Base-by-base conservation (phyloP, 2,113 vertebrate genomes). In the Strigops habroptila region DNA sequence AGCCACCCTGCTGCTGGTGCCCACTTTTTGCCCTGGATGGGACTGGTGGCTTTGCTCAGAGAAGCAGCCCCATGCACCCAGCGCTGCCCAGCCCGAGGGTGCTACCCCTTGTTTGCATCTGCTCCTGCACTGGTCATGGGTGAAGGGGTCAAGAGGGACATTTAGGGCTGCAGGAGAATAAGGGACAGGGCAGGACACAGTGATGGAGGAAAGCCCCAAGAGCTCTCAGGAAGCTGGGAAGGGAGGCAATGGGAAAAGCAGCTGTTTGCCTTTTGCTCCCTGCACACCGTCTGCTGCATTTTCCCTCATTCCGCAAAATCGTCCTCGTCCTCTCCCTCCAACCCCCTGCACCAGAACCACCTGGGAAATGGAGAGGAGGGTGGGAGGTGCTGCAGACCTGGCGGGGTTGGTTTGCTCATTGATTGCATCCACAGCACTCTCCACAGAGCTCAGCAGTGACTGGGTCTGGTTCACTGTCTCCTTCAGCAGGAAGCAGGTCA, bases 381-480 rank as follows among this genome's bases (percentile, higher is more conserved):
- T 31, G 18, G 60, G 30, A 19, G 33, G 22, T 5, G 18, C 18
- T 2, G n/a, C 98, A n/a, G 91, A 99, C 99, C 99, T 98, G 93
- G 97, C 82, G 24, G 98, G 99, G 98, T 98, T 98, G 97, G 98
- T 99, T 96, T 99, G 99, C 90, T 99, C 99, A 0, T 99, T 99
- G 1, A 99, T 99, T 62, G 99, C 99, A 22, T 99, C 99, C 94
- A 99, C 99, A 0, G 99, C 99, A 3, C 99, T 99, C 96, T 99
- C 99, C 97, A 99, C 99, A 0, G 99, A 99, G 97, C 97, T 99
- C 82, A 99, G 98, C 88, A 99, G 98, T 0, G 99, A 99, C 98
- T 99, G 99, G 88, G 99, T 99, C 98, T 99, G 99, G 98, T 97
- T 99, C 49, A 99, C 99, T 0, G 99, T 99, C 97, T 99, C 99